Base-by-base conservation (phyloP, 2,888 invertebrate genomes). In the Dryobotodes eremita region DNA sequence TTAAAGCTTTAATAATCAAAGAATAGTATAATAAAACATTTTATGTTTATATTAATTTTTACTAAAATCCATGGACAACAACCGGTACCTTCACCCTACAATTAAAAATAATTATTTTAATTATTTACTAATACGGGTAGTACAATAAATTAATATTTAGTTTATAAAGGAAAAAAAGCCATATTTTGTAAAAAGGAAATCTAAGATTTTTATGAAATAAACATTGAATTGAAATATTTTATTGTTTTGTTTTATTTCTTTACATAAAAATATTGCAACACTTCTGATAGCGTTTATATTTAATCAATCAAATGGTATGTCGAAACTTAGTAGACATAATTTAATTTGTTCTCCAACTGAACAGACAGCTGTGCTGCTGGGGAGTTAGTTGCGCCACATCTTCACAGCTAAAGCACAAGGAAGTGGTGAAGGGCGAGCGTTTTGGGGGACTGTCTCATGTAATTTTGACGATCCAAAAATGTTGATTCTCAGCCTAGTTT, bases 41-140 rank as follows among this genome's bases (percentile, higher is more conserved):
- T 23, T 50, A 17, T 17, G 0, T 11, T 42, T 15, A 8, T 20
- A 46, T 46, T 10, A 46, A 0, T n/a, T 13, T 31, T 23, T 8
- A 11, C 5, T 13, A 13, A 50, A 11, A 8, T 11, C 17, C 8
- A 31, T 36, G 8, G 0, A 23, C 0, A 1, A 42, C 23, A 66
- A 59, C 20, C 20, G 7, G 15, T 31, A 55, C 61, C 80, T 81
- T 87, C 69, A 48, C 76, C 74, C 66, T 83, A 79, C 42, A 79
- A 73, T 75, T 80, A 76, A 77, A 82, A 85, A 65, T 90, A 91
- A 86, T 76, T 82, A 82, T 85, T 82, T 79, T 79, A 55, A 82
- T 66, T 79, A 82, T 79, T 78, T 88, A 93, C 91, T 94, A 93
- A 94, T 94, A 95, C 95, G 95, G 95, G 96, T 96, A 95, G 93